Evolutionary conservation across 1,140 invertebrate species (phyloP).

Genomic region (Musca domestica): DNA sequence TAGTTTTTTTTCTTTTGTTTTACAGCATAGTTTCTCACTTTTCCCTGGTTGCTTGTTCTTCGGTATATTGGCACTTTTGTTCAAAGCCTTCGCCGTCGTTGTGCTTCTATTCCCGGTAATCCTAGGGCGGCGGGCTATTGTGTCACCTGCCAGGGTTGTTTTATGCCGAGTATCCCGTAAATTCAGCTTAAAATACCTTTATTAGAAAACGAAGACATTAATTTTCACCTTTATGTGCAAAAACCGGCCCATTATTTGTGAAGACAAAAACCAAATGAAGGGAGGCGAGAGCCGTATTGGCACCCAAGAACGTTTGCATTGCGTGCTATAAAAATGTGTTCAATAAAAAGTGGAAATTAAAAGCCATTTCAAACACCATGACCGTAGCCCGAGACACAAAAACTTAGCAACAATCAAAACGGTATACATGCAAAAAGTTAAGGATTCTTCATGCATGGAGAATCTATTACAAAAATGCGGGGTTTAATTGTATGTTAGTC

Average conservation of each 20-base stretch:
- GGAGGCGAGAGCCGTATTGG: too few species aligned
- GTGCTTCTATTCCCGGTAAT: not conserved
- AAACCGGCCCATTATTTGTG: constrained; percentile 8
- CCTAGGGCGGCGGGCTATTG: not conserved
- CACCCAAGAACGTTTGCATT: too few species aligned
- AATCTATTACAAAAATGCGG: too few species aligned
- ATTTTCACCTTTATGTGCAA: constrained; percentile 16
- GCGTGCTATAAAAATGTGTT: too few species aligned
- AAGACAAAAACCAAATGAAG: too few species aligned
- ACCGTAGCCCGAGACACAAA: too few species aligned
- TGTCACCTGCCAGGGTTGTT: not conserved
- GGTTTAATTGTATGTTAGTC: too few species aligned
- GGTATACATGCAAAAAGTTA: too few species aligned
- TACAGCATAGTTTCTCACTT: not conserved
- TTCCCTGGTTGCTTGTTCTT: not conserved
- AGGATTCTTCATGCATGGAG: too few species aligned
- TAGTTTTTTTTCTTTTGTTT: not conserved
- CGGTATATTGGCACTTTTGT: not conserved
- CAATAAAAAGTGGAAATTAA: too few species aligned
- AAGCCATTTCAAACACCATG: too few species aligned
- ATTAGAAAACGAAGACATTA: constrained; percentile 21
- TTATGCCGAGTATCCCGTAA: constrained; percentile 1
- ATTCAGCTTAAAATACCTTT: constrained; percentile 17
- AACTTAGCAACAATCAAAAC: too few species aligned
- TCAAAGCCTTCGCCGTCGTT: not conserved